These are phyloP conservation scores for Lepidothrix coronata DNA, from an alignment of 2,113 vertebrate species.

Conservation along the genomic window DNA sequence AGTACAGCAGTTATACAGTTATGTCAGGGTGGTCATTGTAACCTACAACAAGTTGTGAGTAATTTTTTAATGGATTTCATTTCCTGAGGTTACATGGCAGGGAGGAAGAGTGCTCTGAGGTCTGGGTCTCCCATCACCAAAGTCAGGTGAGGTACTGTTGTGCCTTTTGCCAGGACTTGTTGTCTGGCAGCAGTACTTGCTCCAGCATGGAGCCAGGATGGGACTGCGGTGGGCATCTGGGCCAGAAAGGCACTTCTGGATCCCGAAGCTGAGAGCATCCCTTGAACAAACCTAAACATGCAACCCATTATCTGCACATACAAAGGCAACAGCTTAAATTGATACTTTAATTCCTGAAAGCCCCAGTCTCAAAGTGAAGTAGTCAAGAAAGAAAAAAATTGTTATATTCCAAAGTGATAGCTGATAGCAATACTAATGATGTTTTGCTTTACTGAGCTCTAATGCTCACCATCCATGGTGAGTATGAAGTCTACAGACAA, in stretches of 20 bases:
- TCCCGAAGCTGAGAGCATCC: not conserved
- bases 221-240: not conserved
- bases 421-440: not conserved
- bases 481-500: slow-evolving; percentile 66
- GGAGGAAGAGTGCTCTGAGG: not conserved
- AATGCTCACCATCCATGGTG: slow-evolving; percentile 31
- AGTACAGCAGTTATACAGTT: not conserved
- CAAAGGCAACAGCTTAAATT: not conserved
- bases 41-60: not conserved
- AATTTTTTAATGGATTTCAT: not conserved
- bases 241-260: not conserved
- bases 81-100: not conserved
- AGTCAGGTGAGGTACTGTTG: not conserved
- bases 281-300: not conserved
- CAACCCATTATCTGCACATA: fast-evolving
- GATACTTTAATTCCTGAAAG: not conserved
- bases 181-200: fast-evolving
- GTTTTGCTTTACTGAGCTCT: slow-evolving; percentile 23
- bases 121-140: not conserved
- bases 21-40: not conserved
- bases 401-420: not conserved
- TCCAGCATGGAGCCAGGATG: not conserved
- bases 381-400: not conserved
- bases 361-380: not conserved
- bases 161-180: not conserved